Base-by-base conservation (phyloP, 1,140 invertebrate species). In the Hycleus cichorii region DNA sequence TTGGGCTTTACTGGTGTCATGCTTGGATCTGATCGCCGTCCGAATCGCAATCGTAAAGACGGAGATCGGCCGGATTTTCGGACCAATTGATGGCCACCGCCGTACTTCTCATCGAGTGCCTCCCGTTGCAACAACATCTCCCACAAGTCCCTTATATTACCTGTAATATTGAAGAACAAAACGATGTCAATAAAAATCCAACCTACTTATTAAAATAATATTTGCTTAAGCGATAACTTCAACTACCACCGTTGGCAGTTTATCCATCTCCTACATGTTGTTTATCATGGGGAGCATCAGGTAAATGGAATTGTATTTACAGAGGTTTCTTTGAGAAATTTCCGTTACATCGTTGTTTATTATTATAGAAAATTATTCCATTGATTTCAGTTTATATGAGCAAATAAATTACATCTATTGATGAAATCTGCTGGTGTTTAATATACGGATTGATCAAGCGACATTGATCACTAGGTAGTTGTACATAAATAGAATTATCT, bases 41-140 rank as follows among this genome's bases (percentile, higher is more conserved):
- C 86, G 66, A 88, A 88, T 39, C 86, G 79, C 4, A 88, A 76
- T 24, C 86, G 78, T 12, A 86, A 68, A 0, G 85, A 85, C 0
- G 86, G 85, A 5, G 83, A 84, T 24, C 85, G 77, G 56, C 84
- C 83, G 4, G 84, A 84, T 73, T 88, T 88, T 63, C 86, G 81
- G 25, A 84, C 84, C 25, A 88, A 77, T 59, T 85, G 80, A 70
- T 87, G 85, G 7, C 77, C 77, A 32, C 32, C 71, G 54, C 32
- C 71, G 54, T 72, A 51, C 48, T 70, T 62, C 40, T 67, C 64
- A 39, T 78, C 78, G 4, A 80, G 70, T 10, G 78, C 77, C 57
- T 83, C 81, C 63, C 80, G 80, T 58, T 81, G 79, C 9, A 82
- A 73, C 39, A 83, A 68, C 12, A 83, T 62, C 24, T 83, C 81